These are phyloP conservation scores for Pomatorhinus ruficollis DNA, from an alignment of 2,113 vertebrate genomes.

Conservation along the genomic window DNA sequence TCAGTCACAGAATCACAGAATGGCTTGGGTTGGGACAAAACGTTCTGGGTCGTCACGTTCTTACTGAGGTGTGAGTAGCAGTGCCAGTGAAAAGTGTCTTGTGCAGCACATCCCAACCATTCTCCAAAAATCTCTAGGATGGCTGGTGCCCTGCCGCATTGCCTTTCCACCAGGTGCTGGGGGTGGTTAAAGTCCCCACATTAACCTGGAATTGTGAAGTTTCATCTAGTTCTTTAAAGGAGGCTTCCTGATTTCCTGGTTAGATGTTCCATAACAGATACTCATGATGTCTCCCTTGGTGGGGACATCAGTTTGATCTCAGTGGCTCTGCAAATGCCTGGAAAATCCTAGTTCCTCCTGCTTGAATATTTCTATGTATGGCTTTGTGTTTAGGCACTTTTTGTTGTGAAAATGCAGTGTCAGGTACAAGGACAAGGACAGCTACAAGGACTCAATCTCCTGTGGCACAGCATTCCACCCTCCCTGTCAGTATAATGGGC, in stretches of 20 bases:
- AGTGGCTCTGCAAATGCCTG: not conserved
- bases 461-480: not conserved
- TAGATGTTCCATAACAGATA: not conserved
- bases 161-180: not conserved
- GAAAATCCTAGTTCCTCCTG: not conserved
- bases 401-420: not conserved
- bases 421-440: not conserved
- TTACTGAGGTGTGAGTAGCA: not conserved
- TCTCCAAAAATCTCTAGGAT: not conserved
- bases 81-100: not conserved
- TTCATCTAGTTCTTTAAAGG: not conserved
- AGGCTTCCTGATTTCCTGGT: not conserved
- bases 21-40: not conserved
- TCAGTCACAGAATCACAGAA: not conserved
- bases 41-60: accelerated
- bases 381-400: not conserved
- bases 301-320: not conserved
- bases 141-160: not conserved
- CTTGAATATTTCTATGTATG: not conserved
- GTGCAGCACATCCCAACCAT: not conserved
- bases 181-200: not conserved
- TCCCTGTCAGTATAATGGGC: not conserved
- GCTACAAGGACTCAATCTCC: not conserved
- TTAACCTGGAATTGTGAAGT: not conserved
- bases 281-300: not conserved